phyloP scores from a whole-genome alignment of 1,140 invertebrate genomes.

The Cotesia glomerata region DNA sequence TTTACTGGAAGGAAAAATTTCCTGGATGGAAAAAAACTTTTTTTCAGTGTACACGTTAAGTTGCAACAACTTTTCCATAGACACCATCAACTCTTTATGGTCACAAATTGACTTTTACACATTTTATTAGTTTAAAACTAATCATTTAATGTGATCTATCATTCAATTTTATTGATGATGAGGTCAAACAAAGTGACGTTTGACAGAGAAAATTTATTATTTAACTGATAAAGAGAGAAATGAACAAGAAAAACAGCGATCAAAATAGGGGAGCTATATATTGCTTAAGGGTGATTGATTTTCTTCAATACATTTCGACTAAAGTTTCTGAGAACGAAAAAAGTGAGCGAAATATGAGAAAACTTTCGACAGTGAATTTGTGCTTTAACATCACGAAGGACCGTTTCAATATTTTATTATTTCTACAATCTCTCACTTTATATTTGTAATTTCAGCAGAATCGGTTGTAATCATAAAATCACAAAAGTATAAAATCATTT shows the following conservation, averaged over 20 bases:
- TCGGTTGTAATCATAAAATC: too few species aligned
- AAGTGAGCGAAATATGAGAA: conserved; percentile 57
- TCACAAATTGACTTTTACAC: too few species aligned
- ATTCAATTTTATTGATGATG: not conserved
- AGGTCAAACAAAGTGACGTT: not conserved
- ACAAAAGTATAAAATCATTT: too few species aligned
- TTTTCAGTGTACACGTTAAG: too few species aligned
- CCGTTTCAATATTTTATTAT: conserved; percentile 32
- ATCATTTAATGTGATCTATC: not conserved
- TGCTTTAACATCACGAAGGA: conserved; percentile 51
- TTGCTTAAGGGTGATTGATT: conserved; percentile 54
- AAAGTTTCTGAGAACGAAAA: conserved; percentile 32
- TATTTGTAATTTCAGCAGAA: not conserved
- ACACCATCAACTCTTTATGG: too few species aligned
- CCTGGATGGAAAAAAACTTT: too few species aligned
- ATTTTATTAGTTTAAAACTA: not conserved
- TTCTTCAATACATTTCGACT: conserved; percentile 51
- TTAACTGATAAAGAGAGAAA: conserved; percentile 17
- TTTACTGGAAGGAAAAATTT: too few species aligned
- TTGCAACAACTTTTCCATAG: too few species aligned
- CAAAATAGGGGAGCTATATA: conserved; percentile 27
- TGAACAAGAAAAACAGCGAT: conserved; percentile 26
- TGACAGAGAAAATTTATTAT: conserved; percentile 28
- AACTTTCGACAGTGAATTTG: conserved; percentile 53
- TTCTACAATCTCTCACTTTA: not conserved